Conservation (phyloP, 2,797 vertebrate species). For the Pitangus sulphuratus region DNA sequence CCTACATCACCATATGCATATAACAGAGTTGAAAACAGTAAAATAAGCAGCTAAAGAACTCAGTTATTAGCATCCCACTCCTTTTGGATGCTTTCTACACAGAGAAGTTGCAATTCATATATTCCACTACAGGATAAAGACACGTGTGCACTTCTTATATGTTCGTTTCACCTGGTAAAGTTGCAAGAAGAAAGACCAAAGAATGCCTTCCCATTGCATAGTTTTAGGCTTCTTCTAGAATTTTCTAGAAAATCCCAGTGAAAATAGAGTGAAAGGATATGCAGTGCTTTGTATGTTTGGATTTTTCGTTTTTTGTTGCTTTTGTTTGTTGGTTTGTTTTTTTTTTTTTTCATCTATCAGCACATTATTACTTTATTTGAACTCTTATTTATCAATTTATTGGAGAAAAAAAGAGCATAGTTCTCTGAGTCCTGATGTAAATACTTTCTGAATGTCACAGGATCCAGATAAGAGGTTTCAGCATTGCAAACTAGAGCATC, state of each 20-base stretch:
- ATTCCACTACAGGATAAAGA: background rate
- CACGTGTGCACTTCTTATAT: background rate
- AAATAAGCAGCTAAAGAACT: background rate
- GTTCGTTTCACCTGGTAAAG: background rate
- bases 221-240: background rate
- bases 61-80: background rate
- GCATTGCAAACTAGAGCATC: background rate
- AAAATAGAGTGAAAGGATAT: background rate
- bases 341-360: background rate
- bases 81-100: background rate
- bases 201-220: background rate
- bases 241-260: background rate
- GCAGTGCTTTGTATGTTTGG: background rate
- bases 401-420: background rate
- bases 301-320: background rate
- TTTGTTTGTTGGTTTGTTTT: background rate
- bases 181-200: background rate
- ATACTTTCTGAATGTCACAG: background rate
- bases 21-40: background rate
- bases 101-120: background rate
- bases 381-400: background rate
- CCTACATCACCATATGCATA: background rate
- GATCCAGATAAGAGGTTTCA: background rate
- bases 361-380: background rate
- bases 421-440: background rate